phyloP scores from a whole-genome alignment of 2,113 vertebrate genomes.

The Egretta garzetta region DNA sequence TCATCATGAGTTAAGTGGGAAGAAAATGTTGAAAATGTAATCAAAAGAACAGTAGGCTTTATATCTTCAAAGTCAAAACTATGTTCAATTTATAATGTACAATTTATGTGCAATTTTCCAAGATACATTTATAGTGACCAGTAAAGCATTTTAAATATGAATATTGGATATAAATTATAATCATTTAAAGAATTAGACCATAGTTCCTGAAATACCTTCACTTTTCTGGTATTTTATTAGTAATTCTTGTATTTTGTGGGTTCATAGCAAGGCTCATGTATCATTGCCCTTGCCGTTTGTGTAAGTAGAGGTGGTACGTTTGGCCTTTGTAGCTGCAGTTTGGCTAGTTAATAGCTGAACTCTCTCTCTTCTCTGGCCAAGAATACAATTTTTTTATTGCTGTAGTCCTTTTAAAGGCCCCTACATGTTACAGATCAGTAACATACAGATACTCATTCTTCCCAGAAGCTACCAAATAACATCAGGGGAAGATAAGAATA shows the following conservation, averaged over 20 bases:
- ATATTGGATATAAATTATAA: not conserved
- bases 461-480: not conserved
- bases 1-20: not conserved
- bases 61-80: not conserved
- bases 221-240: not conserved
- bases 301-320: not conserved
- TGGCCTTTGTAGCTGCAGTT: not conserved
- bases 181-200: not conserved
- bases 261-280: not conserved
- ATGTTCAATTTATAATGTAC: not conserved
- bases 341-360: not conserved
- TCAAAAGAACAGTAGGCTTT: not conserved
- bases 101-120: not conserved
- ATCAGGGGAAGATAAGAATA: not conserved
- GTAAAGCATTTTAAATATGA: not conserved
- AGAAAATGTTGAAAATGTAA: not conserved
- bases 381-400: not conserved
- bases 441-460: not conserved
- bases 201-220: not conserved
- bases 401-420: not conserved
- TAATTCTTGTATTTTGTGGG: not conserved
- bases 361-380: not conserved
- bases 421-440: not conserved
- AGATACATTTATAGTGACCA: not conserved
- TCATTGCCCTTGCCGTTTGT: not conserved